A percentile compares a stretch with the other conserved stretches of the same genome.
These are phyloP conservation scores for Cephus runcator DNA, from an alignment of 2,888 invertebrate species.

Conservation along the genomic window DNA sequence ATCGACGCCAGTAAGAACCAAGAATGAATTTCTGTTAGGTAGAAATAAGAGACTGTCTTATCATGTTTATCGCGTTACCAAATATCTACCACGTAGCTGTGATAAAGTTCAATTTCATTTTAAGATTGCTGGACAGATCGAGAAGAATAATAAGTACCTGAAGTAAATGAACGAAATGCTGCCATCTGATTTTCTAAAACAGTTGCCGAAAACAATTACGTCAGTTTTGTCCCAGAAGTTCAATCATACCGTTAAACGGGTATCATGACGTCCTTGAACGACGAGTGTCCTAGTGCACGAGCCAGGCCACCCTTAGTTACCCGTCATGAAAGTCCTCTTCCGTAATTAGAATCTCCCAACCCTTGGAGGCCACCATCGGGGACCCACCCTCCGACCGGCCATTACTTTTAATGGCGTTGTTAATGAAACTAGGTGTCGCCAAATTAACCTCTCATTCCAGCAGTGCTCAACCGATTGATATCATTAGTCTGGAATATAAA, in stretches of 20 bases:
- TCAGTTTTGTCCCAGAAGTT: slow-evolving; percentile 30
- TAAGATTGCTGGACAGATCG: too few species aligned
- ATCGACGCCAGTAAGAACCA: too few species aligned
- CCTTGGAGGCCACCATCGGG: slow-evolving; percentile 23
- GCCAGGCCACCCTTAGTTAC: slow-evolving; percentile 14
- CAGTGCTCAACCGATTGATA: slow-evolving; percentile 50
- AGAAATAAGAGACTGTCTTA: too few species aligned
- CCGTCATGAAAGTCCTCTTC: slow-evolving; percentile 45
- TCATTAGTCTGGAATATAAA: too few species aligned
- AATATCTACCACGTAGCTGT: too few species aligned
- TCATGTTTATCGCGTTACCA: too few species aligned
- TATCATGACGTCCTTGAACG: slow-evolving; percentile 35
- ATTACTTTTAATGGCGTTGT: slow-evolving; percentile 65
- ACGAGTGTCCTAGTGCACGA: background rate
- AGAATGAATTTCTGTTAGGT: too few species aligned
- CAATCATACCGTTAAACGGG: slow-evolving; percentile 43
- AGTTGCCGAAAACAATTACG: slow-evolving; percentile 17
- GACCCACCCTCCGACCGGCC: slow-evolving; percentile 49
- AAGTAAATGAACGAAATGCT: too few species aligned
- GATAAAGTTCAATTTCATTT: too few species aligned
- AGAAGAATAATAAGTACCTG: too few species aligned
- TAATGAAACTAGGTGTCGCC: slow-evolving; percentile 65
- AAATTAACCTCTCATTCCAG: slow-evolving; percentile 63
- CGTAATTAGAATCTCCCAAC: slow-evolving; percentile 58
- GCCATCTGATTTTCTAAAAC: background rate